Conservation (phyloP, 2,888 invertebrate species). For the Magallana nippona region DNA sequence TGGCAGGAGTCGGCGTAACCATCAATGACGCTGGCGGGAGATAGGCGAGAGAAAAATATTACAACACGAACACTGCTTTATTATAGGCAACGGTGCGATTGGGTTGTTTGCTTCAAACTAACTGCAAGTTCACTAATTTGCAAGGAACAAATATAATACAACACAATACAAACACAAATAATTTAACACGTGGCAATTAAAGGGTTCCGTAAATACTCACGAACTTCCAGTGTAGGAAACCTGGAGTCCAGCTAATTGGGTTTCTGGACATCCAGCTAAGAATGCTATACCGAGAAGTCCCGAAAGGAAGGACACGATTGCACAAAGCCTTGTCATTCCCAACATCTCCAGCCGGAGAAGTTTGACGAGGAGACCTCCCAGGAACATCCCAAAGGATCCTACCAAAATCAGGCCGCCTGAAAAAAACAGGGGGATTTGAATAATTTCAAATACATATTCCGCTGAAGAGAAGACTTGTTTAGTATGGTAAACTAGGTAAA, state of each 20-base stretch:
- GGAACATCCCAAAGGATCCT: conserved; percentile 66
- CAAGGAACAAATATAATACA: too few species aligned
- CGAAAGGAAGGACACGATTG: conserved; percentile 51
- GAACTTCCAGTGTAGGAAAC: conserved; percentile 57
- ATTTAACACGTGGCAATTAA: too few species aligned
- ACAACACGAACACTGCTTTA: too few species aligned
- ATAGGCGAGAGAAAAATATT: neutral
- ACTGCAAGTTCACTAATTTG: too few species aligned
- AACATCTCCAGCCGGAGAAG: conserved; percentile 58
- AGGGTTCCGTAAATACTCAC: conserved; percentile 38
- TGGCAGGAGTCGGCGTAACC: conserved; percentile 56
- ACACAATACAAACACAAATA: too few species aligned
- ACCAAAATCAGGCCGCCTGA: conserved; percentile 63
- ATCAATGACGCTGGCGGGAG: conserved; percentile 49
- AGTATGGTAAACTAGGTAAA: too few species aligned
- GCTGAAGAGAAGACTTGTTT: neutral
- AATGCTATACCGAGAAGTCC: conserved; percentile 58
- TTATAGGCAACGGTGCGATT: too few species aligned
- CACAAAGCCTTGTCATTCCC: conserved; percentile 61
- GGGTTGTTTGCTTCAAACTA: too few species aligned
- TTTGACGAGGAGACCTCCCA: conserved; percentile 64
- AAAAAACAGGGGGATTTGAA: neutral
- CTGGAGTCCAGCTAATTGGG: conserved; percentile 58
- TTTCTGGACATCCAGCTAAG: conserved; percentile 64
- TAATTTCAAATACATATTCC: neutral